Base-by-base conservation (phyloP, 2,888 invertebrate genomes). In the Ormyrus pomaceus region DNA sequence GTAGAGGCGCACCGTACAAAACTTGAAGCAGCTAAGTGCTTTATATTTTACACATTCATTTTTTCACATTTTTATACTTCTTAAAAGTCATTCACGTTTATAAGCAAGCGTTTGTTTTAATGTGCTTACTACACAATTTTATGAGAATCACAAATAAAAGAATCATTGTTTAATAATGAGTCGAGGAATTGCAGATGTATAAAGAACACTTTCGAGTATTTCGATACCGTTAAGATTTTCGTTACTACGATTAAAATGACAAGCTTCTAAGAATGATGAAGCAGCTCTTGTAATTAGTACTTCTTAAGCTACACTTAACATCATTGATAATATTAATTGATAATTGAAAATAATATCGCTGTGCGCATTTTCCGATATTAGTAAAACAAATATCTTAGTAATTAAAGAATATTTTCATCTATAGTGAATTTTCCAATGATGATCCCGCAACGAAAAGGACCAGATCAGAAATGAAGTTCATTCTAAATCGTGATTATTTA, bases 1-100 rank as follows among this genome's bases (percentile, higher is more conserved):
- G 68, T 50, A 50, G 10, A 72, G 53, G 58, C 13, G 62, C 58
- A 69, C 11, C 64, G 50, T 79, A 79, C 58, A 79, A 79, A 79
- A 79, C 19, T 62, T 19, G 50, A 56, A 66, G 64, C 74, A 79
- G 50, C 78, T 72, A 69, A 62, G 50, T 73, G 69, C 64, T 74
- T 13, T 69, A 61, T 68, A 69, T 69, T 79, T 72, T 77, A 74
- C 58, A 74, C 46, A 58, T 50, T 70, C 13, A 13, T 51, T 79
- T 70, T 50, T 13, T 51, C 13, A 65, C 71, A 34, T 56, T 66
- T 68, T 56, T 53, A 19, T 2, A 19, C 34, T 64, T 50, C 51
- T 62, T 68, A 65, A 61, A 66, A 9, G 9, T 74, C 70, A 46
- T 56, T 66, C 0, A 8, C 58, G 65, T 79, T 78, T 69, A 77